Base-by-base conservation (phyloP, 2,113 vertebrate genomes). In the Cavia aperea region DNA sequence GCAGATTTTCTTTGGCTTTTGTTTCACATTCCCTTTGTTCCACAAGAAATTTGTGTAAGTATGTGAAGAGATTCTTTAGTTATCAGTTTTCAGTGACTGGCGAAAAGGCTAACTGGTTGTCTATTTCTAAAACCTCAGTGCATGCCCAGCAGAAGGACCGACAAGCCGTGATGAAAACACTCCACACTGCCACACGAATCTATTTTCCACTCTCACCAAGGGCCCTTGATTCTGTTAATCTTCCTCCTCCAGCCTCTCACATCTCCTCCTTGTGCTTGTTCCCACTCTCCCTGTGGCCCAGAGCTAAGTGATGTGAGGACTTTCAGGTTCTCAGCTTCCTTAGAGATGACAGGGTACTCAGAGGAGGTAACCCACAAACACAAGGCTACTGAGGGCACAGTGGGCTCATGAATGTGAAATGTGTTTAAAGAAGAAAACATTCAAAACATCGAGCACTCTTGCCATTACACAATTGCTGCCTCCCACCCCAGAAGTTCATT, bases 1-100 rank as follows among this genome's bases (percentile, higher is more conserved):
- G 85, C 4, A 39, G 29, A 90, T 60, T 89, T 93, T 86, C 56
- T 90, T 91, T 68, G n/a, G 31, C 68, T 93, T 93, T 72, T 39
- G 51, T 36, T 89, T 91, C 31, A 39, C 24, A 33, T 93, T 89
- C 39, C 70, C 43, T 88, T 51, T 86, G 83, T 65, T 79, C n/a
- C 51, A 33, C 23, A 70, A 63, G 63, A 95, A 87, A 77, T 83
- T 46, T 90, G 46, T 62, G 1, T 92, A 29, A 86, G 2, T 36
- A 70, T 19, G 24, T 81, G 86, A 85, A 49, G 39, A 89, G 85
- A 16, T 15, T 36, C 58, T 87, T 51, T 82, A 66, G 66, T 79
- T 36, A 51, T 49, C 46, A 29, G 31, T 49, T 93, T 92, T 82
- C 65, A 58, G 26, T 36, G 65, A 54, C 51, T 77, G 63, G 60